A percentile compares a stretch with the other conserved stretches of the same genome.
Conservation (phyloP, 2,888 invertebrate species). For the Dynastes hyllus region DNA sequence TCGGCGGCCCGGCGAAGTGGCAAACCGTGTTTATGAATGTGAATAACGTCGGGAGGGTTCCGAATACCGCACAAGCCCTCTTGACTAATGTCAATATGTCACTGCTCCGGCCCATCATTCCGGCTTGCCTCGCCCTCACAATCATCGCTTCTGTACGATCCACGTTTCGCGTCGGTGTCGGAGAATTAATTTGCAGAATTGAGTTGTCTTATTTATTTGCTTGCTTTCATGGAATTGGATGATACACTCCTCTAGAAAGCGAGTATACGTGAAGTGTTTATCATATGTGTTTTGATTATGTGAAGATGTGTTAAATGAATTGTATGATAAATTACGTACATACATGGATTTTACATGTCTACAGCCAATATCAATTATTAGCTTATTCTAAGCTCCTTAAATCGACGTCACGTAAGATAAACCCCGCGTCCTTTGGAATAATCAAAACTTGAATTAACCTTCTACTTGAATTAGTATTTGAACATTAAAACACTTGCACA, state of each 20-base stretch:
- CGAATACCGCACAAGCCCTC: neutral
- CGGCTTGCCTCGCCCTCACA: neutral
- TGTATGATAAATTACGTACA: neutral
- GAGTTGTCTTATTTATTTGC: conserved; percentile 3
- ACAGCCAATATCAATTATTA: too few relatives aligned
- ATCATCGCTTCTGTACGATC: neutral
- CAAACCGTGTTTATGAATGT: conserved; percentile 14
- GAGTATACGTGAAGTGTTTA: neutral
- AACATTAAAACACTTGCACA: too few relatives aligned
- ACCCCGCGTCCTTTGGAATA: too few relatives aligned
- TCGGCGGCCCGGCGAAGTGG: neutral
- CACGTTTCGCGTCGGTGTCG: neutral
- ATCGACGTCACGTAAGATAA: too few relatives aligned
- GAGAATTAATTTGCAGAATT: conserved; percentile 16
- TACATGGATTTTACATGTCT: too few relatives aligned
- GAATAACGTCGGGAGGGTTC: conserved; percentile 7
- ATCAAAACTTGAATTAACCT: too few relatives aligned
- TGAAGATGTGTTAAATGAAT: conserved; percentile 3
- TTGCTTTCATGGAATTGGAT: neutral
- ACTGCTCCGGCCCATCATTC: neutral
- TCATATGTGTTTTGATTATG: neutral
- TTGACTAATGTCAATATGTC: conserved; percentile 1
- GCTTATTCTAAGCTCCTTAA: too few relatives aligned
- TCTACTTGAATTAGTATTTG: too few relatives aligned
- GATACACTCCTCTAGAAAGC: neutral